A percentile compares a stretch with the other conserved stretches of the same genome.
phyloP scores from a whole-genome alignment of 2,888 invertebrate species.

The Hipparchia sbordonii region DNA sequence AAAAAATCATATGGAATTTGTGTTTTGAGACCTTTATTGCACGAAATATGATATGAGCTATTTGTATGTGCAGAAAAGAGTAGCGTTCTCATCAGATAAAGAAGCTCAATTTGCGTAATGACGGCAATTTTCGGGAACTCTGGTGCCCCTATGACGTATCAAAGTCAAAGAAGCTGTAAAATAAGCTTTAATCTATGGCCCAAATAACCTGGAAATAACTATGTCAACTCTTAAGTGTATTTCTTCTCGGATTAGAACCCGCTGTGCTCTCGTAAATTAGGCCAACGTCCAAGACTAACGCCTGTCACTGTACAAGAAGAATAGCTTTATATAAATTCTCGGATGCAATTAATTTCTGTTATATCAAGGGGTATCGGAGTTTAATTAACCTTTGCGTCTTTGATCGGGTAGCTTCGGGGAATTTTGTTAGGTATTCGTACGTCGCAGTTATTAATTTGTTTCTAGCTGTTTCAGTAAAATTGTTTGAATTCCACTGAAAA shows the following conservation, averaged over 20 bases:
- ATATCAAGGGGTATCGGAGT: constrained; percentile 65
- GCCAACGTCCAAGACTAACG: constrained; percentile 51
- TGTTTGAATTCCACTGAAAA: not conserved
- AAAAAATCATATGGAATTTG: no score
- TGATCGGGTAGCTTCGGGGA: constrained; percentile 23
- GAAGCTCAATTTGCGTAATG: no score
- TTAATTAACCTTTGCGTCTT: constrained; percentile 58
- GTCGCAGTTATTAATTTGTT: constrained; percentile 17
- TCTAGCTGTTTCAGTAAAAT: constrained; percentile 4
- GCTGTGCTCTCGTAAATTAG: constrained; percentile 40
- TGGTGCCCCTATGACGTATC: no score
- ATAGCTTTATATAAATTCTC: constrained; percentile 75
- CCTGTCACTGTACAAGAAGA: constrained; percentile 70
- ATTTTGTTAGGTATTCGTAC: constrained; percentile 23
- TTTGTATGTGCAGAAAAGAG: no score
- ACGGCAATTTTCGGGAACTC: no score
- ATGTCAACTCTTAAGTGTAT: not conserved
- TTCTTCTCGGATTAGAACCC: constrained; percentile 16
- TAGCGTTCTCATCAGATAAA: no score
- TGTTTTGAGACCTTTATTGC: no score
- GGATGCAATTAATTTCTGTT: constrained; percentile 72
- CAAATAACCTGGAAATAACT: no score
- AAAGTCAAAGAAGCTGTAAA: no score
- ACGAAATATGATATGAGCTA: no score
- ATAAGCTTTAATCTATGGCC: no score